Conservation (phyloP, 2,888 invertebrate species). For the Drosophila atroscutellata region DNA sequence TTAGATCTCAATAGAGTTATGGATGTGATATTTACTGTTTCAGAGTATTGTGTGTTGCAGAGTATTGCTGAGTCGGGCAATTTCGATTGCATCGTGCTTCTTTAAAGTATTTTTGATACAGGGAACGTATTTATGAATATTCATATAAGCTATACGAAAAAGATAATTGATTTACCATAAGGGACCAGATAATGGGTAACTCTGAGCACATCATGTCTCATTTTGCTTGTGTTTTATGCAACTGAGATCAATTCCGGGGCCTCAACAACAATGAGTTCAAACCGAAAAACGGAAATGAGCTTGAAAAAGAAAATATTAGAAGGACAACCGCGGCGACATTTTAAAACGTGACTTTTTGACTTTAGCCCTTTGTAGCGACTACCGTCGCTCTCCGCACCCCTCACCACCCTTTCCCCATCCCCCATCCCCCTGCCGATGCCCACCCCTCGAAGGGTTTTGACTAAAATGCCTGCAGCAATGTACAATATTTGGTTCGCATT, state of each 20-base stretch:
- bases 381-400: no score
- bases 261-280: constrained; percentile 6
- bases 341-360: constrained; percentile 67
- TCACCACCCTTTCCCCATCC: neutral
- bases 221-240: constrained; percentile 24
- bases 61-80: neutral
- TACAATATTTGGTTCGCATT: constrained; percentile 60
- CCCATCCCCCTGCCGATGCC: neutral
- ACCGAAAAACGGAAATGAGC: constrained; percentile 65
- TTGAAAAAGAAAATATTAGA: constrained; percentile 57
- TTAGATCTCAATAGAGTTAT: neutral
- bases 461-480: constrained; percentile 48
- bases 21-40: neutral
- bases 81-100: neutral
- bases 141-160: neutral
- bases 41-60: no score
- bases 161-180: neutral
- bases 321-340: constrained; percentile 68
- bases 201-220: constrained; percentile 1
- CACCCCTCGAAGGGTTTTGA: neutral
- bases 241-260: constrained; percentile 28
- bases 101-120: neutral
- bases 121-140: no score
- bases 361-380: constrained; percentile 17
- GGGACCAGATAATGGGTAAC: neutral